Evolutionary conservation across 2,113 vertebrate species (phyloP).

Genomic region (Laticauda colubrina): DNA sequence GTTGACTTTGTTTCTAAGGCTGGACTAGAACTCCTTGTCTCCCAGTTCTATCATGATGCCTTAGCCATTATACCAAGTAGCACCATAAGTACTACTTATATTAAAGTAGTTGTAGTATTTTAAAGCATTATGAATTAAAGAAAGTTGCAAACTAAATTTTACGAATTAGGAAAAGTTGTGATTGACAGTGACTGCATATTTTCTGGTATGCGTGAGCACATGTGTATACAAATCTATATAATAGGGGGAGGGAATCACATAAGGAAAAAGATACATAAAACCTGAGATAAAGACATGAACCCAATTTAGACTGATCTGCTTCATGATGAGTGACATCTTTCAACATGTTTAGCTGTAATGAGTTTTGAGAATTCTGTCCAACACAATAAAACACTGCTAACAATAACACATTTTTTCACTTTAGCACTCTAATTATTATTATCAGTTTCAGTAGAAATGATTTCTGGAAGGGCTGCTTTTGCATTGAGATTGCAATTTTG

Average conservation of each 20-base stretch:
- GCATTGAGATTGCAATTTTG: neutral
- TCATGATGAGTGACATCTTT: neutral
- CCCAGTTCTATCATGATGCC: neutral
- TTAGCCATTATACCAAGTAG: neutral
- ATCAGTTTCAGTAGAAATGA: conserved; percentile 16
- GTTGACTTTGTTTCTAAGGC: neutral
- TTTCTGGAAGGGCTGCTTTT: conserved; percentile 13
- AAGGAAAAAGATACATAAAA: neutral
- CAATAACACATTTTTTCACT: neutral
- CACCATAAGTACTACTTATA: neutral
- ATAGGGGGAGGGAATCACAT: neutral
- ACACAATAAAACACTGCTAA: neutral
- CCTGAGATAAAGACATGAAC: neutral
- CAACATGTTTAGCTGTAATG: neutral
- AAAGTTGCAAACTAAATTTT: neutral
- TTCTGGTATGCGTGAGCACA: neutral
- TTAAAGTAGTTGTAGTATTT: neutral
- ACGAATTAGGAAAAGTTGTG: neutral
- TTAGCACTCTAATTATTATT: neutral
- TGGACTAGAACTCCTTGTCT: neutral
- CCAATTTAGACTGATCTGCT: neutral
- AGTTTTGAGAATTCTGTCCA: neutral
- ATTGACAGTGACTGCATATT: neutral
- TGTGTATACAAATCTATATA: neutral
- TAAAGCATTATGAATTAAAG: neutral